phyloP scores from a whole-genome alignment of 2,888 invertebrate species.

The Sinotaia quadrata region DNA sequence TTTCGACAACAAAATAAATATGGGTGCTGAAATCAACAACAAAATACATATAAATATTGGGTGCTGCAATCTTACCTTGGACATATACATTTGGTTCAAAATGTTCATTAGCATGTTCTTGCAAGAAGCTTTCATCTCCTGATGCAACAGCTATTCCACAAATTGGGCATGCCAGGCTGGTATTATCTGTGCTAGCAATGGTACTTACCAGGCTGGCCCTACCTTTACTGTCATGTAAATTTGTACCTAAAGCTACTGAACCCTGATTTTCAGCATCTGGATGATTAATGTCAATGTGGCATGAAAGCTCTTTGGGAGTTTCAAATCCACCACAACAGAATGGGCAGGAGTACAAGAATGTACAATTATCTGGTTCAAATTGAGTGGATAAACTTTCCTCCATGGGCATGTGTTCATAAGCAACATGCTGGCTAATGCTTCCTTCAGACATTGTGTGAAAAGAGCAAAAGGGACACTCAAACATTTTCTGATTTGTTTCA shows the following conservation, averaged over 20 bases:
- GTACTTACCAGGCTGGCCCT: not conserved
- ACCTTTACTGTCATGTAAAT: not conserved
- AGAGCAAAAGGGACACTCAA: constrained; percentile 84
- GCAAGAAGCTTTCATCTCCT: constrained; percentile 76
- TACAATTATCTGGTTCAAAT: constrained; percentile 71
- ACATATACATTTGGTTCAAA: constrained; percentile 77
- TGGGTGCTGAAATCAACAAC: not conserved
- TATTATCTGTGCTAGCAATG: not conserved
- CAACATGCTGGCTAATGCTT: constrained; percentile 85
- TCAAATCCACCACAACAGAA: constrained; percentile 82
- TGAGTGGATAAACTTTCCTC: constrained; percentile 1
- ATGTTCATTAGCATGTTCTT: constrained; percentile 86
- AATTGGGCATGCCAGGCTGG: constrained; percentile 61
- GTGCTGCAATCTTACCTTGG: not conserved
- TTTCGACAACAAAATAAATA: too few relatives aligned
- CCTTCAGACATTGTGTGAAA: constrained; percentile 82
- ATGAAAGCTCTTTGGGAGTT: constrained; percentile 80
- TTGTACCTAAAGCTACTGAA: constrained; percentile 7
- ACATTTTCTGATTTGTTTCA: constrained; percentile 19
- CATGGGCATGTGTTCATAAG: constrained; percentile 81
- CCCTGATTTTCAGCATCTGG: constrained; percentile 72
- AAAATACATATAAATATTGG: not conserved
- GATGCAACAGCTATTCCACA: constrained; percentile 66
- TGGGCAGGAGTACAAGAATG: constrained; percentile 77
- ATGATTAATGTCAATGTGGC: constrained; percentile 89